phyloP scores from a whole-genome alignment of 2,888 invertebrate species.

The Galerucella calmariensis region DNA sequence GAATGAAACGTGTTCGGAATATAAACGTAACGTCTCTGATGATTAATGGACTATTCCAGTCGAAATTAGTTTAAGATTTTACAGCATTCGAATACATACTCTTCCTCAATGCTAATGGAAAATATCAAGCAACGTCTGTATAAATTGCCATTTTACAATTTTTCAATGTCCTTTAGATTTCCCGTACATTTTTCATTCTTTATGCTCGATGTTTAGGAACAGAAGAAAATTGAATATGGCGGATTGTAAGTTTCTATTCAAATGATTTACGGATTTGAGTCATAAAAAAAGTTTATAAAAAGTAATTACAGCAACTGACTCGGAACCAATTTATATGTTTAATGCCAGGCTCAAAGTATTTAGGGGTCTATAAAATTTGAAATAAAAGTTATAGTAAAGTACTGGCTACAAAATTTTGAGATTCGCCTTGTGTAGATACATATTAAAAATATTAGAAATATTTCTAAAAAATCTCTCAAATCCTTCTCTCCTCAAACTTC shows the following conservation, averaged over 20 bases:
- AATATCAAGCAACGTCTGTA: constrained; percentile 40
- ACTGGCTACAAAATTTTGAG: too few species aligned
- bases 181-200: constrained; percentile 36
- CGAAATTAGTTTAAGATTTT: constrained; percentile 47
- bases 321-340: background rate
- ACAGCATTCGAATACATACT: constrained; percentile 44
- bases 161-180: constrained; percentile 41
- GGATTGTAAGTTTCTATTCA: constrained; percentile 1
- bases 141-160: constrained; percentile 44
- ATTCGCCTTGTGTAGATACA: too few species aligned
- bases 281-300: background rate
- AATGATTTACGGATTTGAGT: constrained; percentile 3
- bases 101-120: constrained; percentile 43
- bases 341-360: too few species aligned
- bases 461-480: too few species aligned
- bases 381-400: too few species aligned
- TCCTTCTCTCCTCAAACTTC: too few species aligned
- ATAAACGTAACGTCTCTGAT: constrained; percentile 29
- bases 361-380: too few species aligned
- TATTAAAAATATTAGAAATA: too few species aligned
- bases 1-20: constrained; percentile 26
- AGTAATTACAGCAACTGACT: background rate
- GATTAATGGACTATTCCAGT: constrained; percentile 44
- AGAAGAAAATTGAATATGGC: constrained; percentile 27
- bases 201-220: constrained; percentile 19